These are phyloP conservation scores for Epirrhoe tristata DNA, from an alignment of 2,888 invertebrate genomes.

Conservation along the genomic window DNA sequence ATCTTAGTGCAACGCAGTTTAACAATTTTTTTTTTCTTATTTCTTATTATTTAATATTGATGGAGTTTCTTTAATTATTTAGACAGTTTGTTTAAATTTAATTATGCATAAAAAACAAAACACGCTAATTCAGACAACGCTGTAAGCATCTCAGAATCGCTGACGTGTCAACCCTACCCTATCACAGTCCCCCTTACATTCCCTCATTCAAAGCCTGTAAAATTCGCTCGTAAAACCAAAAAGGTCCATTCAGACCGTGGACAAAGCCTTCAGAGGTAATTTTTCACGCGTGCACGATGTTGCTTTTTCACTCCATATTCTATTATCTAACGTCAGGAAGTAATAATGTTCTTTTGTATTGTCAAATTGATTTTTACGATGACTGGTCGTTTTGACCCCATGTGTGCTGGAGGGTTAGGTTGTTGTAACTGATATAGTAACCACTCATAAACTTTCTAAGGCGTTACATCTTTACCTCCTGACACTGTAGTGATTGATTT, in stretches of 20 bases:
- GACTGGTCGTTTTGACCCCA: conserved; percentile 38
- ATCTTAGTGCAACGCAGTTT: too few relatives aligned
- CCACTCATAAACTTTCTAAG: too few relatives aligned
- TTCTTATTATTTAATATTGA: too few relatives aligned
- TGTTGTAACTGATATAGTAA: conserved; percentile 13
- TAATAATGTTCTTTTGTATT: conserved; percentile 59
- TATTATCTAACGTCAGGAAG: conserved; percentile 52
- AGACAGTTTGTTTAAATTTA: not conserved
- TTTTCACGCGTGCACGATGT: conserved; percentile 46
- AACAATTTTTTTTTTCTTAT: too few relatives aligned
- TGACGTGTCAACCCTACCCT: conserved; percentile 32
- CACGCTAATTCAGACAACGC: not conserved
- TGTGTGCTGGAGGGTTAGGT: conserved; percentile 26
- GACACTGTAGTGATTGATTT: too few relatives aligned
- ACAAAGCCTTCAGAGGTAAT: conserved; percentile 43
- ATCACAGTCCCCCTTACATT: conserved; percentile 41
- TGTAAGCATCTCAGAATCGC: conserved; percentile 1
- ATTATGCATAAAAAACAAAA: not conserved
- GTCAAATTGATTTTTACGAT: conserved; percentile 47
- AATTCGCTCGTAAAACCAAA: conserved; percentile 46
- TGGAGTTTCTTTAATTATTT: not conserved
- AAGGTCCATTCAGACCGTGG: conserved; percentile 37
- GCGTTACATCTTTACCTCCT: too few relatives aligned
- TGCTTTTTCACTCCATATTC: conserved; percentile 42
- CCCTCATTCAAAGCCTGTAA: conserved; percentile 44